Conservation (phyloP, 2,888 invertebrate species). For the Smittia aterrima region DNA sequence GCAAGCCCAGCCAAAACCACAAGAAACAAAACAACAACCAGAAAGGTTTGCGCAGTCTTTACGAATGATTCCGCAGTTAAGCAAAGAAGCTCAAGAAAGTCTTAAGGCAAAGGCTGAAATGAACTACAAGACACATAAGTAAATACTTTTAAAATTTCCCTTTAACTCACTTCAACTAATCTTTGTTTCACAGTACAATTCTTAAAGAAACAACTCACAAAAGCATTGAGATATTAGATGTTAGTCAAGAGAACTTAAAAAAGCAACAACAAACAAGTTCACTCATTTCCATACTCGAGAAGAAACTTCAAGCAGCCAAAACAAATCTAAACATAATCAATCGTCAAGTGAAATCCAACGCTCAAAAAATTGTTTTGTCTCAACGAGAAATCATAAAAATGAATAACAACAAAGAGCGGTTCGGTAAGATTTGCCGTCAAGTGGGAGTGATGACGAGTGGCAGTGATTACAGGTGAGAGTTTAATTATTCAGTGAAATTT, state of each 20-base stretch:
- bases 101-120: constrained; percentile 15
- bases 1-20: neutral
- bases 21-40: neutral
- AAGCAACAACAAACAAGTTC: neutral
- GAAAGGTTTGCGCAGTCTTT: neutral
- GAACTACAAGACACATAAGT: too few species aligned
- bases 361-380: constrained; percentile 14
- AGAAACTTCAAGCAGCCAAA: neutral
- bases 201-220: neutral
- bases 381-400: constrained; percentile 3
- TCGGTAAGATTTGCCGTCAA: constrained; percentile 1
- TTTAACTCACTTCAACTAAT: too few species aligned
- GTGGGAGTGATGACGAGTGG: constrained; percentile 8
- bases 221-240: neutral
- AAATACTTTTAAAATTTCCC: too few species aligned
- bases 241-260: neutral
- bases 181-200: constrained; percentile 13
- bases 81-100: neutral
- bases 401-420: neutral
- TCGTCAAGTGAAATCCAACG: neutral
- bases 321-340: neutral
- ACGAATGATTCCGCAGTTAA: neutral
- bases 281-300: constrained; percentile 4
- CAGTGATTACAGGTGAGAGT: neutral
- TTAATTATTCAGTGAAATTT: neutral